Percentiles rank a stretch among this genome's conserved stretches.
phyloP scores from a whole-genome alignment of 1,140 invertebrate genomes.

The Anastrepha ludens region DNA sequence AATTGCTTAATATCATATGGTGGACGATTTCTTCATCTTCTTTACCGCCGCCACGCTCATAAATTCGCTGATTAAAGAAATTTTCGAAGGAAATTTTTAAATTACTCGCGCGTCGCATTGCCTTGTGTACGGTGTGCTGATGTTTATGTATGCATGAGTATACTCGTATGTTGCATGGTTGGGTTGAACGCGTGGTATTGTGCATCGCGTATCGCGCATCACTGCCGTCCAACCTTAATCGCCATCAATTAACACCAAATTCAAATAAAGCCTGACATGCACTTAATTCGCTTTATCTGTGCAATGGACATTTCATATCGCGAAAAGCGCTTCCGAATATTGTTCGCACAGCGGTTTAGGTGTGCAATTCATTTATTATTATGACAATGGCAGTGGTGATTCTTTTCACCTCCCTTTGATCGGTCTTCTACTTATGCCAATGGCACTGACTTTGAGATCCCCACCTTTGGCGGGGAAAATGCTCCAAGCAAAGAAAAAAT shows the following conservation, averaged over 20 bases:
- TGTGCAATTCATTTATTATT: conserved; percentile 46
- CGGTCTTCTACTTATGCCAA: neutral
- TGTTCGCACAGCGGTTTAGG: conserved; percentile 41
- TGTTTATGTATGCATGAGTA: neutral
- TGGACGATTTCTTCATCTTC: conserved; percentile 27
- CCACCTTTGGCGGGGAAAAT: conserved; percentile 11
- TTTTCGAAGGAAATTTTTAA: conserved; percentile 50
- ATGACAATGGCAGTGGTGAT: neutral
- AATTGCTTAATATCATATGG: conserved; percentile 39
- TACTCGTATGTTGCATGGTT: neutral
- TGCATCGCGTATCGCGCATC: conserved; percentile 1
- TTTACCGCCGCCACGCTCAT: neutral
- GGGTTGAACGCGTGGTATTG: neutral
- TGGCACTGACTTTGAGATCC: neutral
- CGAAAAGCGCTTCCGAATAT: conserved; percentile 50
- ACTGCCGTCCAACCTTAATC: conserved; percentile 23
- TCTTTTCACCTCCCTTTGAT: conserved; percentile 21
- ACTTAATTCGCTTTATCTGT: conserved; percentile 49
- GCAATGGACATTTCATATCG: conserved; percentile 47
- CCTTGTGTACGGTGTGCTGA: neutral
- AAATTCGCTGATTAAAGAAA: conserved; percentile 46
- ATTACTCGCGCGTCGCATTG: conserved; percentile 13
- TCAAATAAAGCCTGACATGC: conserved; percentile 49
- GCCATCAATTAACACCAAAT: conserved; percentile 53
- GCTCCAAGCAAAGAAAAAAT: conserved; percentile 27